Evolutionary conservation across 2,888 invertebrate genomes (phyloP), one percentile per base, ranked within the genome.

Genomic region (Dorcus hopei): DNA sequence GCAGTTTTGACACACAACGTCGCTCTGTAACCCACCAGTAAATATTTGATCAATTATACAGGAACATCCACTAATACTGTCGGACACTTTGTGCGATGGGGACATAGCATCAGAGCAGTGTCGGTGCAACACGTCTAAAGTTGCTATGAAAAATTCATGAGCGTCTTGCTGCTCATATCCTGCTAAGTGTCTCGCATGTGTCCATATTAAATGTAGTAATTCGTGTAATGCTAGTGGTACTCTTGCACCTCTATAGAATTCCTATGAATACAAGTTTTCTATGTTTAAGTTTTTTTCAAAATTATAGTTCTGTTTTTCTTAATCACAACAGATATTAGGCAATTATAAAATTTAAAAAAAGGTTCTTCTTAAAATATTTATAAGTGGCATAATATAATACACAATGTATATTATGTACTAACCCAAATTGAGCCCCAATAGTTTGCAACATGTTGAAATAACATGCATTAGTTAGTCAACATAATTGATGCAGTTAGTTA

Each of bases 101-200:
- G 67, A 59, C 67, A 73, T 69, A 7, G 74, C 71, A 41, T 74
- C 72, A 16, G 67, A 61, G 66, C 86, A 91, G 73, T 93, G 92
- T 76, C 91, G 85, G 77, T 97, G 97, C 60, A 98, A 80, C 8
- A 97, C 91, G 74, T 97, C 93, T 49, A 98, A 83, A 0, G 95
- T 93, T 40, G 97, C 95, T 65, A 98, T 96, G 75, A 98, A 95
- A 81, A 98, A 98, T 81, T 99, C 98, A 74, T 99, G 98, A 23
- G 98, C 98, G 78, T 99, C 98, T 78, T 98, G 97, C 75, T 98
- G 97, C 76, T 96, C 94, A 76, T 96, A 95, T 52, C 96, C 95
- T 33, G 96, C 95, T 69, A 97, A 84, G 77, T 97, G 94, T 55
- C 90, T 87, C 47, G 95, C 95, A 79, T 97, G 94, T n/a, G 93